Conservation (phyloP, 2,888 invertebrate species). For the Mamestra brassicae region DNA sequence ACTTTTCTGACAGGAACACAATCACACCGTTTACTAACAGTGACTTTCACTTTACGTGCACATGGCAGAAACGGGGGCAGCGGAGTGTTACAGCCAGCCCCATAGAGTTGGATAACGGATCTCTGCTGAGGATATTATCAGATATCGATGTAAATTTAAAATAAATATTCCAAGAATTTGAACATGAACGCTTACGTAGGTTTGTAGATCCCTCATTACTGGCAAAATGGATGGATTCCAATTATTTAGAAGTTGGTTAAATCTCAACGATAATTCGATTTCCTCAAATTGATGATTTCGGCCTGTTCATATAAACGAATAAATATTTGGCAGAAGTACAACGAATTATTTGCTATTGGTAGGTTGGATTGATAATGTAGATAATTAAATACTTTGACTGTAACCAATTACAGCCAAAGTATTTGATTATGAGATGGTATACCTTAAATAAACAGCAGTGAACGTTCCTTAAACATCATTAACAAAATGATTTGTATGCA, state of each 20-base stretch:
- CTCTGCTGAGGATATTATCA: constrained; percentile 25
- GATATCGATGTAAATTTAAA: constrained; percentile 31
- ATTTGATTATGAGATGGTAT: background rate
- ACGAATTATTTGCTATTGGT: background rate
- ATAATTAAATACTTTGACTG: no score
- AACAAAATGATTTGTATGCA: constrained; percentile 4
- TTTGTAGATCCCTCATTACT: background rate
- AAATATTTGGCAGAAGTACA: background rate
- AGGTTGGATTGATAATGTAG: background rate
- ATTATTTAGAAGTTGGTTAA: background rate
- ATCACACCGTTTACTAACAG: constrained; percentile 68
- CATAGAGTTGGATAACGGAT: constrained; percentile 44
- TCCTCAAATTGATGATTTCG: constrained; percentile 4
- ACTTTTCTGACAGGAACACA: constrained; percentile 57
- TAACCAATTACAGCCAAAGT: background rate
- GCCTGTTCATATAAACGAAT: background rate
- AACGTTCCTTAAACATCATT: constrained; percentile 10
- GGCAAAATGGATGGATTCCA: background rate
- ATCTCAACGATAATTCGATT: background rate
- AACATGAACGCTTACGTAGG: background rate
- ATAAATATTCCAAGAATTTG: background rate
- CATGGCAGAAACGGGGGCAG: constrained; percentile 72
- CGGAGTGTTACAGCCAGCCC: constrained; percentile 65
- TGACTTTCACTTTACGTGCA: constrained; percentile 74
- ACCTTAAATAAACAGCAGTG: background rate